Base-by-base conservation (phyloP, 2,888 invertebrate genomes). In the Polymixis flavicincta region DNA sequence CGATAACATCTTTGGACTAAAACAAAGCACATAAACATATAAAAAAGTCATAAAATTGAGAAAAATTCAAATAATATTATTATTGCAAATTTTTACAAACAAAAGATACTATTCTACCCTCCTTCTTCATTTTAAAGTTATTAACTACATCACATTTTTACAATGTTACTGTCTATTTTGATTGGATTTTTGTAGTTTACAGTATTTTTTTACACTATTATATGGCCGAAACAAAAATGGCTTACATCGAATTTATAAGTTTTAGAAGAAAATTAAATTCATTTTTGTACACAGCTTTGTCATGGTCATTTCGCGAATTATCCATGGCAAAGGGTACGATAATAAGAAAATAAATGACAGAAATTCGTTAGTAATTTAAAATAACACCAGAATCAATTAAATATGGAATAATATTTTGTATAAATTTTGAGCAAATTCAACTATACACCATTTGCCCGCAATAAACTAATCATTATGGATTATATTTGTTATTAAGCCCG, bases 1-100 rank as follows among this genome's bases (percentile, higher is more conserved):
- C 84, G 83, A 85, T 84, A 87, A 88, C 84, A 90, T 93, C 92
- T 93, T 93, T 93, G 93, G 93, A 90, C 87, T 79, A 88, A 66
- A 85, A 91, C 83, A 76, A 91, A 91, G 88, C 87, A 91, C 89
- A 88, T 84, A 84, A 85, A 87, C 85, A 86, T 68, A 81, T 76
- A 88, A 85, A 84, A 32, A 83, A 76, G 73, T 71, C 63, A 67
- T 76, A 74, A 73, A 81, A 74, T 57, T 71, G 66, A 80, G 74
- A 79, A 79, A 82, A 75, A 77, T 79, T 81, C 64, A 77, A 78
- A 82, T 52, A 59, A 74, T 50, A 61, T 77, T 45, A 50, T 68
- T 74, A 74, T 71, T 80, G 72, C 74, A 73, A 57, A 79, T 60
- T 82, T 74, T 80, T 42, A 79, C 68, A 72, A 75, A 79, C 72